Conservation (phyloP, 2,797 vertebrate species). For the Podargus strigoides region DNA sequence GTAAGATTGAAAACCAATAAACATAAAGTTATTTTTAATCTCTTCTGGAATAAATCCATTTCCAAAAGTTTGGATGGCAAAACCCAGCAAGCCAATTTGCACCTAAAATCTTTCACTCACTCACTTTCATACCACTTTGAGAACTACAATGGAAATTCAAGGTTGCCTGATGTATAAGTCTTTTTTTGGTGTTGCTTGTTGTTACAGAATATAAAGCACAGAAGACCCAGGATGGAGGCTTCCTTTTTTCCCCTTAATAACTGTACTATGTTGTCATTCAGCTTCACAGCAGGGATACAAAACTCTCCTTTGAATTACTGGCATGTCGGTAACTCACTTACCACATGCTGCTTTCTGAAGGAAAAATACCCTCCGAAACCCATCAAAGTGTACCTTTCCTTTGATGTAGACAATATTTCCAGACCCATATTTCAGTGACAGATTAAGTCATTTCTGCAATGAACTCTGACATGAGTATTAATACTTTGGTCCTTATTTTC, state of each 20-base stretch:
- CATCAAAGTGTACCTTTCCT: conserved; percentile 32
- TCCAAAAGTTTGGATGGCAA: not conserved
- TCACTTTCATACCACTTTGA: not conserved
- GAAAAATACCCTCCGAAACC: conserved; percentile 7
- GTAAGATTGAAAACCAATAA: not conserved
- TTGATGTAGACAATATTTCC: conserved; percentile 35
- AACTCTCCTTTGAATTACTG: conserved; percentile 45
- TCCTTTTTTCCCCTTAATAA: not conserved
- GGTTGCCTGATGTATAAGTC: not conserved
- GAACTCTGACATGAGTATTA: not conserved
- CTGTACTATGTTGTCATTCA: conserved; percentile 61
- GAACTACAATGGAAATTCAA: not conserved
- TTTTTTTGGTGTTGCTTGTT: not conserved
- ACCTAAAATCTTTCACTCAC: not conserved
- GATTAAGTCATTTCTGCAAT: conserved; percentile 33
- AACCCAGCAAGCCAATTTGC: not conserved
- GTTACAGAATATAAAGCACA: not conserved
- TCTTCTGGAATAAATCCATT: not conserved
- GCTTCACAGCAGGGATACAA: conserved; percentile 39
- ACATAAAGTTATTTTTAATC: not conserved
- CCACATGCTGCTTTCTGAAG: conserved; percentile 17
- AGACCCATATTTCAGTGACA: conserved; percentile 13
- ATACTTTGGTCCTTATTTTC: not conserved
- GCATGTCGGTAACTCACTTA: conserved; percentile 25
- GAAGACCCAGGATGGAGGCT: not conserved